Evolutionary conservation across 2,113 vertebrate species (phyloP).

Genomic region (Poicephalus meyeri): DNA sequence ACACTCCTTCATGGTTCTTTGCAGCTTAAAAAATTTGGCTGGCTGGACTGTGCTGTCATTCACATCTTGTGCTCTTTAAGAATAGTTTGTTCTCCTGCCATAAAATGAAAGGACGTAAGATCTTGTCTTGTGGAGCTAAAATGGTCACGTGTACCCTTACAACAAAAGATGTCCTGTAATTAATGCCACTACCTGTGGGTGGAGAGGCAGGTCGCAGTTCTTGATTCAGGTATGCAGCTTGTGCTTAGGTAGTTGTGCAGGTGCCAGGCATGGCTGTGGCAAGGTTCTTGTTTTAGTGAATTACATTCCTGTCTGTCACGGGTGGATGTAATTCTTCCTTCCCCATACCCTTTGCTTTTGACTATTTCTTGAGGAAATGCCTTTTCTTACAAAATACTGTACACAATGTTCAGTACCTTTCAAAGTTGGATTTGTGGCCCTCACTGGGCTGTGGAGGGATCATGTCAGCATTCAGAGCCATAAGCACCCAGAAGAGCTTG

Average conservation of each 20-base stretch:
- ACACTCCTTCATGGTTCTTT: background rate
- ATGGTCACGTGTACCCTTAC: rapidly evolving
- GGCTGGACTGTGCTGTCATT: background rate
- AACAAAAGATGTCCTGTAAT: background rate
- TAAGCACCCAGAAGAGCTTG: background rate
- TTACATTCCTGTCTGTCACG: background rate
- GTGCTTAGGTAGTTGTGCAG: background rate
- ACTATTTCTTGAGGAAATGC: background rate
- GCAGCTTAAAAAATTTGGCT: background rate
- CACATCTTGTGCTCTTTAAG: background rate
- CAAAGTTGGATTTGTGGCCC: background rate
- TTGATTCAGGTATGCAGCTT: background rate
- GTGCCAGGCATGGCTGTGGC: background rate
- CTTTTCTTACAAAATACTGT: background rate
- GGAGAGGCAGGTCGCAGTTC: background rate
- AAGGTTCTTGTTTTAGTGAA: background rate
- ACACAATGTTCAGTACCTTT: background rate
- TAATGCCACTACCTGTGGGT: background rate
- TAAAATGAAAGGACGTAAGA: background rate
- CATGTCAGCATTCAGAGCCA: background rate
- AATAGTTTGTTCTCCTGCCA: background rate
- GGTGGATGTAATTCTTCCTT: background rate
- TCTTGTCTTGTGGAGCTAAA: background rate
- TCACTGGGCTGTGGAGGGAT: background rate
- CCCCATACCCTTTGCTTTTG: background rate